phyloP scores from a whole-genome alignment of 2,113 vertebrate genomes.

The Calidris pugnax region DNA sequence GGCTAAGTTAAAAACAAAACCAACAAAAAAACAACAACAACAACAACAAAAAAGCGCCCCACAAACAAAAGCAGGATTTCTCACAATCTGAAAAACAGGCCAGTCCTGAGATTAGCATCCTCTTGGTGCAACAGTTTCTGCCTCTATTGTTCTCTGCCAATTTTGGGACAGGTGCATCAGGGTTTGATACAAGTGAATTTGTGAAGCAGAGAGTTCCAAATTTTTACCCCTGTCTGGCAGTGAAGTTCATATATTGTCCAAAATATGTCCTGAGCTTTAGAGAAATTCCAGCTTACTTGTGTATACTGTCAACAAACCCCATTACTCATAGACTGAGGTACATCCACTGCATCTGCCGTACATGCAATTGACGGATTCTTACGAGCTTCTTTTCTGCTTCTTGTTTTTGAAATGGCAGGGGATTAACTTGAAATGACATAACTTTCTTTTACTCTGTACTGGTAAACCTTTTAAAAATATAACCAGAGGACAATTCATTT shows the following conservation, averaged over 20 bases:
- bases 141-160: not conserved
- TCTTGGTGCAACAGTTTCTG: not conserved
- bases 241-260: not conserved
- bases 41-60: not conserved
- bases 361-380: not conserved
- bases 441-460: not conserved
- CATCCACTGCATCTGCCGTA: not conserved
- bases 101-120: not conserved
- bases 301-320: not conserved
- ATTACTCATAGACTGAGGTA: not conserved
- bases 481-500: not conserved
- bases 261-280: constrained; percentile 22
- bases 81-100: not conserved
- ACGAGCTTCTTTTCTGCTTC: not conserved
- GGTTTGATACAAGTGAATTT: constrained; percentile 5
- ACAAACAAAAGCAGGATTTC: not conserved
- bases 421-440: not conserved
- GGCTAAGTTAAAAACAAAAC: not conserved
- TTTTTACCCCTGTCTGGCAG: constrained; percentile 20
- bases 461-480: not conserved
- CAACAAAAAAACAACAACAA: too few species aligned
- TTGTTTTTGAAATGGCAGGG: not conserved
- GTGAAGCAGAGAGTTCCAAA: not conserved
- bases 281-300: constrained; percentile 2
- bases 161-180: not conserved